These are phyloP conservation scores for Thera obeliscata DNA, from an alignment of 2,888 invertebrate species.

Conservation along the genomic window DNA sequence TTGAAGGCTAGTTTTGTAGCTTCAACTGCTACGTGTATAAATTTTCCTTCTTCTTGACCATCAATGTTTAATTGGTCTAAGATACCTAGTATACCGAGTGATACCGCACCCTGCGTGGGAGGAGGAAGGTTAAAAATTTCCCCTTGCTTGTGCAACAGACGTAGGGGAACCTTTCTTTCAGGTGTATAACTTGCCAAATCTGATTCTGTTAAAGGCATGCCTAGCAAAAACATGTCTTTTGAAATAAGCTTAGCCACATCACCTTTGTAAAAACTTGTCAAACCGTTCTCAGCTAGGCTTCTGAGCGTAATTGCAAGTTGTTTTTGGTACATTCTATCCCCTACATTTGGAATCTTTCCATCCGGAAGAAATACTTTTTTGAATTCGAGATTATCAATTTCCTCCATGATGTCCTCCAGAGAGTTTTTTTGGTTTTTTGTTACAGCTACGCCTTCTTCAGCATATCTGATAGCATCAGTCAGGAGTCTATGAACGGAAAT, in stretches of 20 bases:
- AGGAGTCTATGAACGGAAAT: slow-evolving; percentile 60
- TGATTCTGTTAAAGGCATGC: slow-evolving; percentile 67
- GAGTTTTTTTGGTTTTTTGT: slow-evolving; percentile 51
- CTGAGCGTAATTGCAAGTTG: slow-evolving; percentile 64
- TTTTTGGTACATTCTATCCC: slow-evolving; percentile 65
- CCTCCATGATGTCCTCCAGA: slow-evolving; percentile 36
- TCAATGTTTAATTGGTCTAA: slow-evolving; percentile 67
- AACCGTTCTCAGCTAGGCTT: slow-evolving; percentile 60
- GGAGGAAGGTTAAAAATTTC: slow-evolving; percentile 72
- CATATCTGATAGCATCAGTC: slow-evolving; percentile 70
- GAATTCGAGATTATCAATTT: slow-evolving; percentile 50
- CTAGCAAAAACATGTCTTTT: slow-evolving; percentile 63
- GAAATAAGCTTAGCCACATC: slow-evolving; percentile 65
- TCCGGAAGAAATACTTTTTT: slow-evolving; percentile 56
- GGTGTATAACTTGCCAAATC: slow-evolving; percentile 68
- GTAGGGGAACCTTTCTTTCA: slow-evolving; percentile 63
- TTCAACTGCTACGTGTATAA: slow-evolving; percentile 72
- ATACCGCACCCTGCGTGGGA: slow-evolving; percentile 76
- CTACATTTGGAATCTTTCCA: slow-evolving; percentile 56
- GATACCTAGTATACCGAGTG: slow-evolving; percentile 67
- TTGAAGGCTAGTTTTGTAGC: slow-evolving; percentile 67
- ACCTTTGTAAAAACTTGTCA: slow-evolving; percentile 71
- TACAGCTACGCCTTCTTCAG: slow-evolving; percentile 69
- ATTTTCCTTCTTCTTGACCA: slow-evolving; percentile 66
- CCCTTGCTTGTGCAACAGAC: slow-evolving; percentile 62